Base-by-base conservation (phyloP, 2,888 invertebrate genomes). In the Hirtodrosophila cameraria region DNA sequence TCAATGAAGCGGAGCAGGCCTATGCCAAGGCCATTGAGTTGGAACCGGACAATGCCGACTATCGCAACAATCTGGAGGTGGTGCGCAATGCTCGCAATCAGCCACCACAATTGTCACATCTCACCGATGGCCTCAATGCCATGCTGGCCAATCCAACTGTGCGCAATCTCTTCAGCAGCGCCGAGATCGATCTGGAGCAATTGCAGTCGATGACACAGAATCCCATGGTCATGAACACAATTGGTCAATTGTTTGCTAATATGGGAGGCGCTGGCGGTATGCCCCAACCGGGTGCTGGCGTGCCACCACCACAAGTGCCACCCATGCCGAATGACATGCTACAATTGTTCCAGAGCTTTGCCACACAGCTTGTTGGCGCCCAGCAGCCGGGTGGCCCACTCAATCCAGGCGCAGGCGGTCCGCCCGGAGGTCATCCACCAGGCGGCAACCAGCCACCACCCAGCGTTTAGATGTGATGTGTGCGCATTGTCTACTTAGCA, bases 1-100 rank as follows among this genome's bases (percentile, higher is more conserved):
- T 95, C 89, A 93, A 94, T 58, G 95, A 97, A 88, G 98, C 99
- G 0, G 94, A 94, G 63, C 93, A 94, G 49, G 96, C 97, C 9
- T 99, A 97, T 91, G 93, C 94, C 66, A 96, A 95, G 82, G 99
- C 99, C 1, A 91, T 97, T 28, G 94, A 96, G 88, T 92, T 98
- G 68, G 99, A 99, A 87, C 98, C 99, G 0, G 94, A 94, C 35
- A 99, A 99, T 91, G 95, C 96, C 66, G 96, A 96, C 77, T 98
- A 97, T 90, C 94, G 94, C 68, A 96, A 95, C 88, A 98, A 98
- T 92, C 91, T 98, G 71, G 94, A 94, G 78, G 93, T 97, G 33
- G 95, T 97, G 0, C 95, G 97, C 31, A 89, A 88, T 27, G 87
- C 86, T 1, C 82, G 86, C 39, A 80, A 77, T 46, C 75, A 77